Base-by-base conservation (phyloP, 1,140 invertebrate species). In the Parasteatoda tepidariorum region DNA sequence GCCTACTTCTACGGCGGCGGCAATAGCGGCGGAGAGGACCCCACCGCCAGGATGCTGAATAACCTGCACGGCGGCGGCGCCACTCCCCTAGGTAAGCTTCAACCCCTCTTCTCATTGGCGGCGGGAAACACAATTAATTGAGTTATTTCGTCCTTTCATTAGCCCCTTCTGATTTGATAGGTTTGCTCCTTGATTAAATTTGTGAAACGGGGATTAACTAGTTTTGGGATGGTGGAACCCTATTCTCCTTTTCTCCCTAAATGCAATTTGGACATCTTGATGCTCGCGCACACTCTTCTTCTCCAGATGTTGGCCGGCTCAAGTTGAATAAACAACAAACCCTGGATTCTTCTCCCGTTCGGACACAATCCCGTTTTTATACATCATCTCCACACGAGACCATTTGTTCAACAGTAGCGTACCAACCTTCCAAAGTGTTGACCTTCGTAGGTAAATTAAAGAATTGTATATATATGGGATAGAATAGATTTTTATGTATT, bases 151-250 rank as follows among this genome's bases (percentile, higher is more conserved):
- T 66, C 67, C 83, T 79, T 81, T 85, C 84, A 85, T 85, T 85
- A 84, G 81, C 71, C 54, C 48, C 75, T 81, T 62, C 84, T 78
- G 64, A 75, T 85, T 85, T 86, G 85, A 86, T 86, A 86, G 85
- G 85, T 86, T 84, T 74, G 82, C 66, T 41, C 59, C 73, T 71
- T 85, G 85, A 86, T 86, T 86, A 85, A 86, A 86, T 86, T 86
- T 85, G 85, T 81, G 85, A 86, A 86, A 83, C 68, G 79, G 85
- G 38, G 85, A 86, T 86, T 86, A 86, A 84, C 79, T 79, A 75
- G 73, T 76, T n/a, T n/a, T n/a, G n/a, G n/a, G n/a, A n/a, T n/a
- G n/a, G n/a, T n/a, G n/a, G n/a, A n/a, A n/a, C n/a, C n/a, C n/a
- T n/a, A n/a, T n/a, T n/a, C n/a, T n/a, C n/a, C n/a, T n/a, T n/a